A percentile compares a stretch with the other conserved stretches of the same genome.
These are phyloP conservation scores for Lepidostoma basale DNA, from an alignment of 1,140 invertebrate species.

Conservation along the genomic window DNA sequence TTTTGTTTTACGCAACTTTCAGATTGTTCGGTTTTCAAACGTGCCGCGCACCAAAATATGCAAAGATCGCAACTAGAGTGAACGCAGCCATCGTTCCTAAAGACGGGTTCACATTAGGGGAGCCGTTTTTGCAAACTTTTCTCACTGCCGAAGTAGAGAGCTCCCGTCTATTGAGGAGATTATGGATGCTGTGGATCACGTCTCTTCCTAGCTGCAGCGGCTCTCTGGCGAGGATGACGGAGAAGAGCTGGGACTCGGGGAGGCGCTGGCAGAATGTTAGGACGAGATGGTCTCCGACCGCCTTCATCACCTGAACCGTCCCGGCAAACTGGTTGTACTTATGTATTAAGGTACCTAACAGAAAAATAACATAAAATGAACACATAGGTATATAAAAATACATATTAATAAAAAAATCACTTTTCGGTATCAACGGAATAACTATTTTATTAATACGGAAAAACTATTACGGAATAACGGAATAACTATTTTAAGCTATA, in stretches of 20 bases:
- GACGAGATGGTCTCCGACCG: slow-evolving; percentile 74
- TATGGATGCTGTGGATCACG: slow-evolving; percentile 70
- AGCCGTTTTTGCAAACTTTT: slow-evolving; percentile 63
- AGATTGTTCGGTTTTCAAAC: too few relatives aligned
- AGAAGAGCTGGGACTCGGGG: slow-evolving; percentile 67
- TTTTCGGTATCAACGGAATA: too few relatives aligned
- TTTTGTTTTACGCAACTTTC: too few relatives aligned
- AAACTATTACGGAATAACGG: too few relatives aligned
- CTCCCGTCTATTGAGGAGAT: slow-evolving; percentile 66
- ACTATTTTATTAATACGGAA: too few relatives aligned
- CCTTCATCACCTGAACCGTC: slow-evolving; percentile 75
- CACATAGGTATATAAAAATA: too few relatives aligned
- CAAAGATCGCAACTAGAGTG: slow-evolving; percentile 7
- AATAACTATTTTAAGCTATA: too few relatives aligned
- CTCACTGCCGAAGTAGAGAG: slow-evolving; percentile 66
- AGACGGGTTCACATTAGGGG: slow-evolving; percentile 38
- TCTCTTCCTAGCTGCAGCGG: slow-evolving; percentile 60
- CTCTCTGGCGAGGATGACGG: slow-evolving; percentile 69
- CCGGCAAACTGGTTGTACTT: slow-evolving; percentile 73
- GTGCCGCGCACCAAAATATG: slow-evolving; percentile 31
- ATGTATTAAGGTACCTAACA: slow-evolving; percentile 32
- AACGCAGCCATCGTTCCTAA: slow-evolving; percentile 20
- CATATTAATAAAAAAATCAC: too few relatives aligned
- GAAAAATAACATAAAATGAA: too few relatives aligned
- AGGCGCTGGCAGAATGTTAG: slow-evolving; percentile 74